A percentile compares a stretch with the other conserved stretches of the same genome.
phyloP scores from a whole-genome alignment of 2,113 vertebrate species.

The Peromyscus californicus region DNA sequence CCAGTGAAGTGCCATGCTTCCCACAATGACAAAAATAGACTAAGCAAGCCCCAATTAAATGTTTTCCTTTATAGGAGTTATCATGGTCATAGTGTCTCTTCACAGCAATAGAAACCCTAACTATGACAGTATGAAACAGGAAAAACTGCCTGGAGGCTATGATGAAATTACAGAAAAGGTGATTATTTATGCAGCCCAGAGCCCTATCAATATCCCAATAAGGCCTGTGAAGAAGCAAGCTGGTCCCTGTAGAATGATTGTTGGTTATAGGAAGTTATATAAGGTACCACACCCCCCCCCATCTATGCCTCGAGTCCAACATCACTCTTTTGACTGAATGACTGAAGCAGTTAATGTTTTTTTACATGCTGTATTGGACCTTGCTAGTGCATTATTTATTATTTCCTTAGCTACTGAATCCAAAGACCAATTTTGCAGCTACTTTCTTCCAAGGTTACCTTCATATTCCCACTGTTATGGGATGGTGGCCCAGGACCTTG shows the following conservation, averaged over 20 bases:
- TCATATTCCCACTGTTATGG: background rate
- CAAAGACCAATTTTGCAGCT: background rate
- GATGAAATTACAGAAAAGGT: background rate
- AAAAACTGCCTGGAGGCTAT: background rate
- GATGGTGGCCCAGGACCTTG: too few relatives aligned
- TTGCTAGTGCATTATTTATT: background rate
- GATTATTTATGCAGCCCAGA: background rate
- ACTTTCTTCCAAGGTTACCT: background rate
- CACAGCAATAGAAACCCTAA: too few relatives aligned
- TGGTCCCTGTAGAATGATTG: background rate
- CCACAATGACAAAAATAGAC: too few relatives aligned
- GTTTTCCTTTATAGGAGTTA: too few relatives aligned
- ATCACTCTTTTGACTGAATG: background rate
- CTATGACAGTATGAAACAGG: background rate
- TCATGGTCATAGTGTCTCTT: too few relatives aligned
- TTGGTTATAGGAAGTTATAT: background rate
- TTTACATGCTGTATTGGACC: background rate
- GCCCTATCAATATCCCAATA: background rate
- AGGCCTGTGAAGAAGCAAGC: background rate
- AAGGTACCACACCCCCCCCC: accelerated
- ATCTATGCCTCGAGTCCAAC: background rate
- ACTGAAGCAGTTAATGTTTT: background rate
- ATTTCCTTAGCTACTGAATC: background rate
- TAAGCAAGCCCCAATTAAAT: too few relatives aligned
- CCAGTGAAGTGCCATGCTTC: too few relatives aligned